Evolutionary conservation across 2,888 invertebrate species (phyloP), one percentile per base, ranked within the genome.

Genomic region (Diploptera punctata): DNA sequence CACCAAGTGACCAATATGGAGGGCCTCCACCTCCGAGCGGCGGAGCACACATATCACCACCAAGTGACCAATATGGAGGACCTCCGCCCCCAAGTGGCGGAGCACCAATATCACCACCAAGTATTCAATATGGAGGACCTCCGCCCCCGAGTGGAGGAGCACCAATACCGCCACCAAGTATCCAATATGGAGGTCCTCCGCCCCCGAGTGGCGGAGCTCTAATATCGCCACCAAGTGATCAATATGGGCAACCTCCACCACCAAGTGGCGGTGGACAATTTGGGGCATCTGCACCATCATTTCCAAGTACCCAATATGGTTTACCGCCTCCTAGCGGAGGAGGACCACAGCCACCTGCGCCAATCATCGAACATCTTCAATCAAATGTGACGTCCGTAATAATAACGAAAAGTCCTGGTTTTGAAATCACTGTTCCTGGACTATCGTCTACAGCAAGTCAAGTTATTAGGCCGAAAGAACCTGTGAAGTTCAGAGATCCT

Each of bases 401-500:
- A 16, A 73, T 70, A 43, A 44, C 70, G 3, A 52, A 67, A 60
- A 73, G 70, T 26, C 54, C 26, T 29, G 62, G 60, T 16, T 62
- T 67, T 29, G 70, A 73, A 18, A 24, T 73, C n/a, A 24, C 57
- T 73, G 77, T 68, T 68, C 80, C 76, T 74, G 81, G 31, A 76
- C 78, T 68, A 81, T 80, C 26, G 81, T 19, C 21, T 7, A 65
- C 65, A 3, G 19, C 60, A 31, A 31, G 19, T 43, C 62, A 26
- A 16, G 38, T 13, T 1, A 33, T 57, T 62, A 80, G 81, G 0
- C 88, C 89, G 0, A 85, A 85, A 78, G 86, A 86, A 38, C 93
- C 93, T 0, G 87, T 93, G 4, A 87, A 90, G 76, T 93, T 92
- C 81, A 86, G 92, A 60, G 90, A 92, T n/a, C 88, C 91, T 0